Evolutionary conservation across 2,113 vertebrate genomes (phyloP).

Genomic region (Willisornis vidua): DNA sequence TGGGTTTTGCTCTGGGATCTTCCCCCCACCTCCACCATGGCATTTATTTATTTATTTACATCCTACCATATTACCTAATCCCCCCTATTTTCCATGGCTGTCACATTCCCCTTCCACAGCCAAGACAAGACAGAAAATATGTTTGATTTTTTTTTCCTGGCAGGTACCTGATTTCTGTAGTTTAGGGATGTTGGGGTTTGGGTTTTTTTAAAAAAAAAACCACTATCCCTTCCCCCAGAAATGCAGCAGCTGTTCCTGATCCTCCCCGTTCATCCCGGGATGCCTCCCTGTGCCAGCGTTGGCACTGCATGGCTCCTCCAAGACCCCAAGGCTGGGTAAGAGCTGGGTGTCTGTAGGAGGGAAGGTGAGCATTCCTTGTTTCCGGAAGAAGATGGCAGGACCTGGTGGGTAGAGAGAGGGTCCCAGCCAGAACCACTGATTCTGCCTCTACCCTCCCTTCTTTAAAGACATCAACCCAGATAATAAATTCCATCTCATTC

Average conservation of each 20-base stretch:
- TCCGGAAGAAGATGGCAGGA: background rate
- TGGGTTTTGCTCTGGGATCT: background rate
- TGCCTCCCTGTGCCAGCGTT: background rate
- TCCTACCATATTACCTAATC: background rate
- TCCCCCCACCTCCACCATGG: background rate
- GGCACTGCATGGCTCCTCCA: too few relatives aligned
- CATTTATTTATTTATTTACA: background rate
- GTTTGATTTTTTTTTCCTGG: conserved; percentile 46
- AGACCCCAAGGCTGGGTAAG: too few relatives aligned
- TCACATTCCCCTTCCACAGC: conserved; percentile 37
- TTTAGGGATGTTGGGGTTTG: background rate
- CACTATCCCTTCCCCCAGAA: background rate
- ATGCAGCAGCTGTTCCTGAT: fast-evolving
- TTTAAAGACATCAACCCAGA: background rate
- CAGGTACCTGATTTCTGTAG: background rate
- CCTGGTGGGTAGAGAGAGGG: background rate
- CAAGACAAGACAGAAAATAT: conserved; percentile 37
- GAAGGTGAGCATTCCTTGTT: background rate
- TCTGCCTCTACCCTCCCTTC: background rate
- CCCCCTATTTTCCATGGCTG: conserved; percentile 51
- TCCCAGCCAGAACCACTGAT: background rate
- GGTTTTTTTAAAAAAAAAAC: background rate
- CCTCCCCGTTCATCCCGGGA: fast-evolving
- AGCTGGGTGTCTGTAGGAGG: too few relatives aligned
- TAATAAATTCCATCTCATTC: background rate